A percentile compares a stretch with the other conserved stretches of the same genome.
These are phyloP conservation scores for Apus apus DNA, from an alignment of 2,113 vertebrate genomes.

Conservation along the genomic window DNA sequence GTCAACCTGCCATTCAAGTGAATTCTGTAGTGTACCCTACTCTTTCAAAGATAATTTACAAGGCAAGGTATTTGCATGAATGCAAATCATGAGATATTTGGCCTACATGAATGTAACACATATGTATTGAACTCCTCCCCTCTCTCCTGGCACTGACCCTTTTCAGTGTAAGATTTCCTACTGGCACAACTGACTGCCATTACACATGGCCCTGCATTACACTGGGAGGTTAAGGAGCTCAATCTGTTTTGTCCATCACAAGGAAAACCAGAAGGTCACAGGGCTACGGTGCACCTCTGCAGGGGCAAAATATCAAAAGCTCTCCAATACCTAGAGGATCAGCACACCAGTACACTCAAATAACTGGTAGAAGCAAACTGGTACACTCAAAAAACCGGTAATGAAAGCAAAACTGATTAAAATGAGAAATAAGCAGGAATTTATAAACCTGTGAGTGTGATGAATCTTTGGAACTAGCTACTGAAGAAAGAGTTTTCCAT, in stretches of 20 bases:
- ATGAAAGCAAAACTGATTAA: background rate
- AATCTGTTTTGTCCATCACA: background rate
- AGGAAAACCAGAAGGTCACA: background rate
- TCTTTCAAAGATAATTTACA: background rate
- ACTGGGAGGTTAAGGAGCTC: background rate
- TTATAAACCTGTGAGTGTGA: accelerated
- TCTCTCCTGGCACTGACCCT: background rate
- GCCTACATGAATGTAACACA: background rate
- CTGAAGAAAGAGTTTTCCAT: background rate
- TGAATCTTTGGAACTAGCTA: background rate
- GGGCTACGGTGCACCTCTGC: background rate
- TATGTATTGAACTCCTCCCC: background rate
- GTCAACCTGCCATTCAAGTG: background rate
- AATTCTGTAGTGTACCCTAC: background rate
- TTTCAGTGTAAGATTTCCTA: background rate
- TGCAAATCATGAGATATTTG: background rate
- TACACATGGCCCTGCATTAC: accelerated
- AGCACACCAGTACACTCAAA: background rate
- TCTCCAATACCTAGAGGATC: background rate
- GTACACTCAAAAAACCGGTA: background rate
- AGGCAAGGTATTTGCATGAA: background rate
- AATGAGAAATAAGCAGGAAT: background rate
- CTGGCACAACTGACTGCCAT: background rate
- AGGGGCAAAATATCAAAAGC: background rate
- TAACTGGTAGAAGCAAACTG: no score